Base-by-base conservation (phyloP, 2,797 vertebrate species). In the Spea hammondii region DNA sequence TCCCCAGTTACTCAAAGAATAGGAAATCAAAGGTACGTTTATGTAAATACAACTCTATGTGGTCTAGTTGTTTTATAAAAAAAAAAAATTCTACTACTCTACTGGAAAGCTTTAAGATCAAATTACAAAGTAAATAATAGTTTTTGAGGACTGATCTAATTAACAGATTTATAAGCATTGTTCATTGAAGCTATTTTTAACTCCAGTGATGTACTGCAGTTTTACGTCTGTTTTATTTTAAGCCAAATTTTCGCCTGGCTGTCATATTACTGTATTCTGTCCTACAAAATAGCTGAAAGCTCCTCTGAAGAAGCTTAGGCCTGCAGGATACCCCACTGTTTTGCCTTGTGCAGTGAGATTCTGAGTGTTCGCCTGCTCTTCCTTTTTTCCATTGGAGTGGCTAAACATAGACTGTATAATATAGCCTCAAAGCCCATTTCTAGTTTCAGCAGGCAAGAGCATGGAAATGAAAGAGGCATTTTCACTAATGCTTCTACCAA, bases 61-160 rank as follows among this genome's bases (percentile, higher is more conserved):
- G 64, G 49, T 49, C 45, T 13, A 48, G 66, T 45, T 53, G 14
- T 77, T 77, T 70, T 59, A 11, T 57, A 32, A 32, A 32, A 32
- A 17, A 32, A 32, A 17, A 32, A 32, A 32, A 32, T 32, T 32
- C 32, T 32, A 32, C 2, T 48, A 50, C 17, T 69, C 48, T 46
- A 60, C 8, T 69, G 55, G 32, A 71, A 55, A 46, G 12, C 49
- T 32, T 60, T 54, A 64, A 55, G 72, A 78, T 65, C 59, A 65
- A 78, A 72, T 71, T 71, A 71, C 57, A 78, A 65, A 54, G 49
- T 10, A 72, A 65, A 65, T 53, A 70, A 66, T 54, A 47, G 50
- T 78, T 77, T 77, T 72, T 71, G 47, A 51, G 76, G 48, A 44
- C 48, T 71, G 57, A 78, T 71, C 68, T 72, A 72, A 72, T 72